Percentiles rank a stretch among this genome's conserved stretches.
These are phyloP conservation scores for Uromys caudimaculatus DNA, from an alignment of 2,797 vertebrate species.

Conservation along the genomic window DNA sequence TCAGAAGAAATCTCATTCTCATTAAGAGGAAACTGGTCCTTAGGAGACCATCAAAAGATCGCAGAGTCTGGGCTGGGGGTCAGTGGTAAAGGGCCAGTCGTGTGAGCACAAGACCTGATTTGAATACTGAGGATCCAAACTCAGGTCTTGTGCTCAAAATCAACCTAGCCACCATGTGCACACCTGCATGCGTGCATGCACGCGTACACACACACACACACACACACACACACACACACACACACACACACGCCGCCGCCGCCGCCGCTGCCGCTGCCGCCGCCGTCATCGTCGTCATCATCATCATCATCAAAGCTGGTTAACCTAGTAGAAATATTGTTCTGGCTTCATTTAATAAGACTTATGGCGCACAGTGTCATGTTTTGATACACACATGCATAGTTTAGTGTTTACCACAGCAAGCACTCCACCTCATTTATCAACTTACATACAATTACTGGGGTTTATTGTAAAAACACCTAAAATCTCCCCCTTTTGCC, in stretches of 20 bases:
- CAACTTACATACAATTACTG: background rate
- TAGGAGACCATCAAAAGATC: background rate
- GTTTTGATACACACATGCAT: background rate
- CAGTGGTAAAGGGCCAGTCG: no score
- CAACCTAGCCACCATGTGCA: background rate
- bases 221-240: background rate
- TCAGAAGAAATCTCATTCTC: background rate
- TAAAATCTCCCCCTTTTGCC: background rate
- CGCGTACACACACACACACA: background rate
- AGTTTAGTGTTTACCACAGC: background rate
- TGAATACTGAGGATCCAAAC: no score
- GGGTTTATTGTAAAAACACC: background rate
- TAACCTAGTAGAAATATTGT: background rate
- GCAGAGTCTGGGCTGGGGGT: background rate
- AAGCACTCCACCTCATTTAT: background rate
- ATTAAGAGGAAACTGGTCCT: background rate
- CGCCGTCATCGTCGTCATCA: no score
- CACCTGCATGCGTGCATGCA: background rate
- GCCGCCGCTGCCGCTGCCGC: no score
- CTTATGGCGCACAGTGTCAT: background rate
- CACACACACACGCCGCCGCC: no score
- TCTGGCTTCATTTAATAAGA: background rate
- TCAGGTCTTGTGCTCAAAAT: no score
- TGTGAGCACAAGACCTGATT: background rate
- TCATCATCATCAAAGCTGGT: background rate